These are phyloP conservation scores for Lissocephala sabroskyi DNA, from an alignment of 2,888 invertebrate genomes.

Conservation along the genomic window DNA sequence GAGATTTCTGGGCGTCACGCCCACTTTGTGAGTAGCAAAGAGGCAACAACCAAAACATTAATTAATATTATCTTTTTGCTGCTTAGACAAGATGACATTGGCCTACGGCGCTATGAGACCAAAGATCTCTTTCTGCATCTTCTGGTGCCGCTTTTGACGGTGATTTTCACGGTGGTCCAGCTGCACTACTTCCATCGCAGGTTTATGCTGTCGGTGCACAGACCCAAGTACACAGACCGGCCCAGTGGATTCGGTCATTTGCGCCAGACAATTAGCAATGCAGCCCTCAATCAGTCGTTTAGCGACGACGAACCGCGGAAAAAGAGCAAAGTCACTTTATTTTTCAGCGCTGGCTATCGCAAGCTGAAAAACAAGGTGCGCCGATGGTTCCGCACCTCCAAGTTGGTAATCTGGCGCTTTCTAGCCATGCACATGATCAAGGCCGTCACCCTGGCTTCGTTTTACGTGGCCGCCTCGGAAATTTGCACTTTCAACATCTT, in stretches of 20 bases:
- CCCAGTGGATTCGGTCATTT: not conserved
- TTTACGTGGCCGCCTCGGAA: constrained; percentile 82
- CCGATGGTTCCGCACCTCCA: constrained; percentile 42
- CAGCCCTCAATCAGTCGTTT: not conserved
- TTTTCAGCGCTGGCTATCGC: constrained; percentile 17
- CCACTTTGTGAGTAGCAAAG: constrained; percentile 79
- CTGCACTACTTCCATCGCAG: constrained; percentile 97
- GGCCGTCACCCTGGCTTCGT: constrained; percentile 85
- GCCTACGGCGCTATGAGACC: constrained; percentile 88
- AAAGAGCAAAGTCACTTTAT: constrained; percentile 9
- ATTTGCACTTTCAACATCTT: constrained; percentile 88
- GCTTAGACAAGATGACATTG: constrained; percentile 91
- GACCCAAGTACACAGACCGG: constrained; percentile 24
- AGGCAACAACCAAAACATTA: not conserved
- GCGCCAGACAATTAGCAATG: not conserved
- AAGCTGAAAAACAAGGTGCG: constrained; percentile 29
- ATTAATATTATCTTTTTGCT: not conserved
- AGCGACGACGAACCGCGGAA: not conserved
- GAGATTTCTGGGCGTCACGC: constrained; percentile 81
- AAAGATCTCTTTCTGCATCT: constrained; percentile 92
- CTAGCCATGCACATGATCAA: constrained; percentile 95
- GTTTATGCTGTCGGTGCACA: constrained; percentile 80
- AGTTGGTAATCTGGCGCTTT: constrained; percentile 80
- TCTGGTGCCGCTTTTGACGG: constrained; percentile 95
- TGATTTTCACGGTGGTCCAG: constrained; percentile 97